phyloP scores from a whole-genome alignment of 2,888 invertebrate species.

The Brachyptera risi region DNA sequence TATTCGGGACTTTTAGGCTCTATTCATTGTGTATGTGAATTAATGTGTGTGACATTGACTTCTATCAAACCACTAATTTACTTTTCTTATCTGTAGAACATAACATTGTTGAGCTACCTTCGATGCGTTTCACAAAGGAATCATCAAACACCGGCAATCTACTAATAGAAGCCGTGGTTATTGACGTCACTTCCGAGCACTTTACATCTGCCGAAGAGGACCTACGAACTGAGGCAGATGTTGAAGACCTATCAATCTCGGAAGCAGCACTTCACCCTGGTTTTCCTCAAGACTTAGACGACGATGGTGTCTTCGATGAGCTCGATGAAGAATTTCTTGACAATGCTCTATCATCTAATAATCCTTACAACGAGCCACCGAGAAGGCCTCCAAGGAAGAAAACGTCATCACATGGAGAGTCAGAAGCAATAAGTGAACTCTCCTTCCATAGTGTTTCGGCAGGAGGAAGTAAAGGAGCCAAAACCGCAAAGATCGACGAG shows the following conservation, averaged over 20 bases:
- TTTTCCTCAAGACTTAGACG: slow-evolving; percentile 48
- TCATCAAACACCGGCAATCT: slow-evolving; percentile 83
- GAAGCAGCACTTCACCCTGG: slow-evolving; percentile 59
- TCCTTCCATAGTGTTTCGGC: slow-evolving; percentile 38
- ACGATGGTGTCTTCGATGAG: slow-evolving; percentile 49
- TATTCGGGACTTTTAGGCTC: too few relatives aligned
- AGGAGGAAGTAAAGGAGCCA: slow-evolving; percentile 27
- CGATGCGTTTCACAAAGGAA: slow-evolving; percentile 83
- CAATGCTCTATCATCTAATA: slow-evolving; percentile 38
- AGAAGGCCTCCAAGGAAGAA: slow-evolving; percentile 60
- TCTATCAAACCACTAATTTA: too few relatives aligned
- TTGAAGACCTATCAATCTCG: slow-evolving; percentile 79
- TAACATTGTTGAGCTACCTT: slow-evolving; percentile 81
- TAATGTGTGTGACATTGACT: too few relatives aligned
- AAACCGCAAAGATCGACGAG: too few relatives aligned
- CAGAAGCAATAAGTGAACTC: slow-evolving; percentile 48
- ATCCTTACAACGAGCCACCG: slow-evolving; percentile 50
- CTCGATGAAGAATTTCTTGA: slow-evolving; percentile 47
- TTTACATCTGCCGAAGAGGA: slow-evolving; percentile 72
- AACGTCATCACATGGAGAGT: slow-evolving; percentile 50
- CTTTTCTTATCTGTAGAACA: slow-evolving; percentile 59
- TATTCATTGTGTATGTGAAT: too few relatives aligned
- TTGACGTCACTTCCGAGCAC: slow-evolving; percentile 83
- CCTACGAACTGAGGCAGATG: slow-evolving; percentile 77
- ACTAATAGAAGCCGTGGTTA: slow-evolving; percentile 86